phyloP scores from a whole-genome alignment of 2,797 vertebrate genomes.

The Ambastaia sidthimunki region DNA sequence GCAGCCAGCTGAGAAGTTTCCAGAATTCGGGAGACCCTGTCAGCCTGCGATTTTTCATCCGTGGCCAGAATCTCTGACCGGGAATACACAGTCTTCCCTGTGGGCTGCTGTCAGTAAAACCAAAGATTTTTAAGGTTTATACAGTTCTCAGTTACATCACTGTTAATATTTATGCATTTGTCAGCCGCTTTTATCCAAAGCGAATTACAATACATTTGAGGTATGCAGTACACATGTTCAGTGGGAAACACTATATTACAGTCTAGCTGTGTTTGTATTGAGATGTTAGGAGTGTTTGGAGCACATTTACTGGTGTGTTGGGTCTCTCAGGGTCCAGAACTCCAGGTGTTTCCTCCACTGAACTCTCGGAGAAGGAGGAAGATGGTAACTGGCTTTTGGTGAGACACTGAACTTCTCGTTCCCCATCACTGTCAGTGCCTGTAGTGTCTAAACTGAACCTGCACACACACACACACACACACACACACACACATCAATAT shows the following conservation, averaged over 20 bases:
- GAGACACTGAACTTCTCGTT: conserved; percentile 73
- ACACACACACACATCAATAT: neutral
- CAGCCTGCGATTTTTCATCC: conserved; percentile 70
- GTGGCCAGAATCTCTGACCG: conserved; percentile 80
- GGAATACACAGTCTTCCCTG: conserved; percentile 76
- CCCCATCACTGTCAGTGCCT: conserved; percentile 79
- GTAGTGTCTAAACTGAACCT: conserved; percentile 86
- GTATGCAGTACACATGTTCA: too few relatives aligned
- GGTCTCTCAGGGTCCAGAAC: conserved; percentile 34
- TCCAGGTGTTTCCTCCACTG: conserved; percentile 62
- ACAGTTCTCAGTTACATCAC: too few relatives aligned
- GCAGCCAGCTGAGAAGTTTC: conserved; percentile 75
- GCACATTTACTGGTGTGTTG: conserved; percentile 32
- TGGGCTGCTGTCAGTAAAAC: conserved; percentile 2
- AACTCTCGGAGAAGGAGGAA: conserved; percentile 41
- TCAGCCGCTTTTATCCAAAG: neutral
- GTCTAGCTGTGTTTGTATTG: neutral
- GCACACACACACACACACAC: conserved; percentile 40
- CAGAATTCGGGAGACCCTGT: conserved; percentile 71
- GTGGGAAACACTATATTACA: neutral
- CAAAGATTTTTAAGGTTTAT: too few relatives aligned
- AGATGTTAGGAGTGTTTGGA: neutral
- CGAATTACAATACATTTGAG: too few relatives aligned
- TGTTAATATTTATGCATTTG: too few relatives aligned
- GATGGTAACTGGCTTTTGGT: conserved; percentile 44